Percentiles rank a stretch among this genome's conserved stretches.
Conservation (phyloP, 2,797 vertebrate species). For the Borostomias antarcticus region DNA sequence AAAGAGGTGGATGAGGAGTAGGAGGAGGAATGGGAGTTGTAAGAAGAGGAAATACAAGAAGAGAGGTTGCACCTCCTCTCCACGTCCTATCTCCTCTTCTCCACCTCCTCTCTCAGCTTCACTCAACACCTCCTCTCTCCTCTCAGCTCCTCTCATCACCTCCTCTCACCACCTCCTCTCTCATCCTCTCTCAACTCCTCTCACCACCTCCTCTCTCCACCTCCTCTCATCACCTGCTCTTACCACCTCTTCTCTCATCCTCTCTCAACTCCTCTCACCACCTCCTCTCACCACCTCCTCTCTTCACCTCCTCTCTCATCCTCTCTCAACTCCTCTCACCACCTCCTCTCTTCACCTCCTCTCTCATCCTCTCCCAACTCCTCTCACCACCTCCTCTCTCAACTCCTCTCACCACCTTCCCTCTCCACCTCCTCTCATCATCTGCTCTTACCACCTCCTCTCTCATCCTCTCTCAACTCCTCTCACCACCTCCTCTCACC, state of each 20-base stretch:
- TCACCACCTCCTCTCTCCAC: background rate
- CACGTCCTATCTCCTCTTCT: too few species aligned
- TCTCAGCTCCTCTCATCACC: conserved; percentile 4
- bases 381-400: conserved; percentile 5
- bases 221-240: too few species aligned
- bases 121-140: background rate
- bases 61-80: background rate
- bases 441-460: background rate
- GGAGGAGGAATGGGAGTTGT: background rate
- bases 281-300: background rate
- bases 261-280: background rate
- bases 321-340: background rate
- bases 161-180: too few species aligned
- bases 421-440: conserved; percentile 7
- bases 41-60: background rate
- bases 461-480: background rate
- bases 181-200: background rate
- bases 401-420: too few species aligned
- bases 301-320: background rate
- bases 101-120: background rate
- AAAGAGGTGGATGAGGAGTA: background rate
- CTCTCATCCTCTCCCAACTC: too few species aligned
- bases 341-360: background rate
- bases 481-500: conserved; percentile 11
- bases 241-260: too few species aligned